A percentile compares a stretch with the other conserved stretches of the same genome.
Evolutionary conservation across 2,797 vertebrate species (phyloP).

Genomic region (Knipowitschia caucasica): DNA sequence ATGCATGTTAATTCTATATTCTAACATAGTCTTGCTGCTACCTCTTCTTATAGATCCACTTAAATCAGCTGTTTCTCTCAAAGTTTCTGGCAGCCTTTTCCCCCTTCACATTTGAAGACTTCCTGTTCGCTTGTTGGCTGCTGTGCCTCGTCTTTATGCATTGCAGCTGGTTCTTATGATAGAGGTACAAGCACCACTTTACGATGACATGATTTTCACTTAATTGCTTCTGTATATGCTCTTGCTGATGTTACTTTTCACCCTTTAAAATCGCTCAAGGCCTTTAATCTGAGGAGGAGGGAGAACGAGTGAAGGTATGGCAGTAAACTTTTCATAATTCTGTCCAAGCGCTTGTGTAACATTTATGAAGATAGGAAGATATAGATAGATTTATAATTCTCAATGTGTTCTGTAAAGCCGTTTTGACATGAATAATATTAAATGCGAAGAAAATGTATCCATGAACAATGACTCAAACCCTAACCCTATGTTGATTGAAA

Average conservation of each 20-base stretch:
- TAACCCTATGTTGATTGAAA: no score
- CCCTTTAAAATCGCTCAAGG: conserved; percentile 30
- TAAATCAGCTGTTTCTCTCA: conserved; percentile 8
- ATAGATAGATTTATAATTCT: no score
- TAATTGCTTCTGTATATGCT: conserved; percentile 37
- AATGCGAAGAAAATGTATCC: no score
- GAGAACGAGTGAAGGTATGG: conserved; percentile 7
- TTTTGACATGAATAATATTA: no score
- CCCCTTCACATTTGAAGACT: background rate
- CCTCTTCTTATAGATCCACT: conserved; percentile 1
- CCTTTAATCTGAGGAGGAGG: conserved; percentile 23
- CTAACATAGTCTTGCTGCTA: background rate
- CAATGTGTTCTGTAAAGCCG: no score
- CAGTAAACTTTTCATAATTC: background rate
- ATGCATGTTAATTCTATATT: background rate
- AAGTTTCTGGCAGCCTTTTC: conserved; percentile 19
- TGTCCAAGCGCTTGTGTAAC: background rate
- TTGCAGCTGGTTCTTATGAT: conserved; percentile 15
- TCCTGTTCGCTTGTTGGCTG: background rate
- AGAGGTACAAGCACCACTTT: conserved; percentile 6
- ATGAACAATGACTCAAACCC: no score
- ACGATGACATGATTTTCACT: conserved; percentile 22
- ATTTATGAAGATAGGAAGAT: no score
- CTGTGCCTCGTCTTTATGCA: conserved; percentile 5
- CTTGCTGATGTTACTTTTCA: conserved; percentile 25